Evolutionary conservation across 53 echinoderm and acorn worm genomes (phyloP), one percentile per base, ranked within the genome.

Genomic region (Mesocentrotus franciscanus): DNA sequence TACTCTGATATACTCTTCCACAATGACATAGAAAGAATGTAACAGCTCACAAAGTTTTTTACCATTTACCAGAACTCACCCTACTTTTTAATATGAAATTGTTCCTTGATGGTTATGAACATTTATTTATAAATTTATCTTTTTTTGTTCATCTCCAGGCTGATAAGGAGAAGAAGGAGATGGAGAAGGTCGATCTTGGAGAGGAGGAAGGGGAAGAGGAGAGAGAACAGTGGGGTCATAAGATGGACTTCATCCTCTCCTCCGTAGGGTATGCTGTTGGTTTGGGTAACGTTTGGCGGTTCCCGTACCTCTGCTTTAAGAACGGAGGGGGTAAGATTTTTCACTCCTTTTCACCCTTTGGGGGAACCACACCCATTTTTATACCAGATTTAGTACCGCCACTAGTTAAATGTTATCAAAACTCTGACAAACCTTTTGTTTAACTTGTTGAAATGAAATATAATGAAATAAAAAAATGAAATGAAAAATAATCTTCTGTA

Each of bases 141-240:
- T 74, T 57, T 60, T 9, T 59, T 29, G 15, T 91, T 61, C 2
- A 29, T 66, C 26, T 16, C 49, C 18, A 91, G 91, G 61, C 35
- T 5, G 66, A 62, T 18, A 66, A 92, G 92, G 74, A 92, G 71
- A 74, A 70, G 42, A 71, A 92, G 34, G 92, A 92, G 55, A 17
- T 74, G 76, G 92, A 49, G 71, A 71, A 74, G 74, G 42, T 92
- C 30, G 92, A 92, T 9, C 39, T 92, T n/a, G 59, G 42, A 66
- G 91, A 33, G 34, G 91, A 92, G 26, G 66, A 17, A n/a, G n/a
- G n/a, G 14, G 92, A 71, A 58, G 71, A 92, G 92, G 92, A 92
- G 92, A 78, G 93, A 60, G 93, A 93, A 35, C 93, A 93, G 32
- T 93, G 93, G 93, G 93, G 93, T 55, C 93, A 93, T 12, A 93